Base-by-base conservation (phyloP, 2,888 invertebrate genomes). In the Dicycla oo region DNA sequence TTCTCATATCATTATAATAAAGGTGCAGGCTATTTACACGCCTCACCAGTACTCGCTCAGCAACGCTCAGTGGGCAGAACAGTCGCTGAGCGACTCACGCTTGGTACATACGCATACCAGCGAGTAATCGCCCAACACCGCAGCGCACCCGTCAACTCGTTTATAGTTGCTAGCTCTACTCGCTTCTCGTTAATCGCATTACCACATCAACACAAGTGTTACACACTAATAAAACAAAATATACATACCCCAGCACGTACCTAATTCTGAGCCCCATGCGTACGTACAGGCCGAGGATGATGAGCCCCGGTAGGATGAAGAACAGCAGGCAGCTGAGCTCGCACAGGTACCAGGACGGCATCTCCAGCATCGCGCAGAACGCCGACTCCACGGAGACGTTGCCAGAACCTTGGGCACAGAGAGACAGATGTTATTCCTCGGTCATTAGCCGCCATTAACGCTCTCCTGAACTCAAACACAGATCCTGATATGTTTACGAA, bases 261-360 rank as follows among this genome's bases (percentile, higher is more conserved):
- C 96, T 94, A 88, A 98, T 98, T 83, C 97, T 96, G 51, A 97
- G 91, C 0, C 98, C 98, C 97, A 98, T 98, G 82, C 97, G 96
- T 20, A 97, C 97, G 92, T 99, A 99, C 51, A 99, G 96, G 30
- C 90, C 89, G 38, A 98, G 96, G 77, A 98, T 96, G 87, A 99
- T 97, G 34, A 98, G 93, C 4, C 97, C 94, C 0, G 98, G 98
- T 78, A 97, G 94, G 54, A 98, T 96, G 95, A 99, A 99, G 94
- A 99, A 98, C 69, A 98, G 92, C 78, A 98, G 95, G 81, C 97
- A 97, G 90, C 98, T 98, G 73, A 98, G 92, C 93, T 98, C 98
- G 89, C 98, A 98, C 65, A 98, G 94, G 90, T 97, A 97, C 89
- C 97, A 96, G 11, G 96, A 96, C 0, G 96, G 96, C 86, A 94